Percentiles rank a stretch among this genome's conserved stretches.
phyloP scores from a whole-genome alignment of 1,140 invertebrate species.

The Ylistrum balloti region DNA sequence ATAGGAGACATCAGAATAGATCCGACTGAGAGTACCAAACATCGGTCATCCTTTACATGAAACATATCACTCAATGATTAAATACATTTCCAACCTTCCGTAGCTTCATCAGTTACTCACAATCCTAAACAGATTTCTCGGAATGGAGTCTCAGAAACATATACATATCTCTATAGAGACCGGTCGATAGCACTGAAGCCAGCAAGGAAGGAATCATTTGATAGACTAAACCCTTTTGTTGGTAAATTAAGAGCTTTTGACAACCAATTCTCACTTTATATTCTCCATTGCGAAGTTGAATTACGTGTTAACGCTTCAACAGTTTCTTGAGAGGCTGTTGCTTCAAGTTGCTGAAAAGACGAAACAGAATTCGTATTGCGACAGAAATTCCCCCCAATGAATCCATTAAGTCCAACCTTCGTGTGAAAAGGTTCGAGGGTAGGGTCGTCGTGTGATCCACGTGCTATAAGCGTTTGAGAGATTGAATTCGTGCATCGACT shows the following conservation, averaged over 20 bases:
- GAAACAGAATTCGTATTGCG: slow-evolving; percentile 10
- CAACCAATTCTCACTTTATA: slow-evolving; percentile 39
- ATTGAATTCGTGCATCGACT: slow-evolving; percentile 6
- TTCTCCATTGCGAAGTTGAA: slow-evolving; percentile 24
- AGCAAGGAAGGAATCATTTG: not conserved
- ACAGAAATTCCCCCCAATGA: not conserved
- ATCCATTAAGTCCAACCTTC: slow-evolving; percentile 22
- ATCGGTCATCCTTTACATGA: not conserved
- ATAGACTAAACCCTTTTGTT: slow-evolving; percentile 11
- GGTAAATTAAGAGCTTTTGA: slow-evolving; percentile 17
- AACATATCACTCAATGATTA: slow-evolving; percentile 34
- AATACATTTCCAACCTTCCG: not conserved
- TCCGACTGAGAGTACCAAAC: not conserved
- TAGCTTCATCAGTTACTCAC: slow-evolving; percentile 25
- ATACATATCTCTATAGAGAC: not conserved
- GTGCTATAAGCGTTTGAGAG: slow-evolving; percentile 22
- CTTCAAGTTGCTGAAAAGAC: slow-evolving; percentile 39
- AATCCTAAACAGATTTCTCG: slow-evolving; percentile 19
- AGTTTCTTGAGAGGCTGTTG: slow-evolving; percentile 1
- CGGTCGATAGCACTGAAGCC: slow-evolving; percentile 11
- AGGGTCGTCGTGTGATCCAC: not conserved
- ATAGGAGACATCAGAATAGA: not conserved
- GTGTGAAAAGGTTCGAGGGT: not conserved
- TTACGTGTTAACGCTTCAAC: slow-evolving; percentile 23
- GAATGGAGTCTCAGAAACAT: slow-evolving; percentile 7